A percentile compares a stretch with the other conserved stretches of the same genome.
phyloP scores from a whole-genome alignment of 37 sponge, comb jelly and placozoan species.

The Eunapius fragilis region DNA sequence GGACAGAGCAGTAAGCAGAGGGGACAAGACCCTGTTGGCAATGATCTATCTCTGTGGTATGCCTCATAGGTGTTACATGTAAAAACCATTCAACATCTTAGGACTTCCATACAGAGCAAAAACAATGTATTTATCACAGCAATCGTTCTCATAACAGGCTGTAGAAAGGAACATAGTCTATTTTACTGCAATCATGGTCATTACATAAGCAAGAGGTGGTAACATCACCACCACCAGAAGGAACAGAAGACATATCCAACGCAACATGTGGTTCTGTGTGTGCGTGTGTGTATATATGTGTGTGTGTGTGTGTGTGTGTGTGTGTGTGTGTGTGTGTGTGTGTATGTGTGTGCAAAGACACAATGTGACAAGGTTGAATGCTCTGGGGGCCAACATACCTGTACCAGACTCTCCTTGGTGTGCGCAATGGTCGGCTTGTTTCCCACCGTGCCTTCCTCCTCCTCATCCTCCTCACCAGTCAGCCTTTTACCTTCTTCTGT shows the following conservation, averaged over 20 bases:
- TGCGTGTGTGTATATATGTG: too few species aligned
- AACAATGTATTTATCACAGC: too few species aligned
- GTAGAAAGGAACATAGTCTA: not conserved
- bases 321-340: not conserved
- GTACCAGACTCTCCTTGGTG: not conserved
- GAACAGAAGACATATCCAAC: not conserved
- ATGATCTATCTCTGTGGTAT: too few species aligned
- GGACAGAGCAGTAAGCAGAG: too few species aligned
- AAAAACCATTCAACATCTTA: too few species aligned
- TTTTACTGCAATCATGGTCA: not conserved
- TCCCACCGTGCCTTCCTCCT: not conserved
- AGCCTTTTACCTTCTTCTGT: not conserved
- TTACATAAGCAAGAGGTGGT: not conserved
- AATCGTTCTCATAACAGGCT: too few species aligned
- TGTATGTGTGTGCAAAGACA: not conserved
- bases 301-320: not conserved
- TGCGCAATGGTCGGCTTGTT: not conserved
- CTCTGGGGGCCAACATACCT: too few species aligned
- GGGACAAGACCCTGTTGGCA: too few species aligned
- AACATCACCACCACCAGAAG: not conserved
- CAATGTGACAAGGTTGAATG: not conserved
- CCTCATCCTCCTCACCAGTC: conserved; percentile 5
- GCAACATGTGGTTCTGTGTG: not conserved
- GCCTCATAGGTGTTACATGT: too few species aligned
- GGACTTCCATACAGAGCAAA: too few species aligned